A percentile compares a stretch with the other conserved stretches of the same genome.
phyloP scores from a whole-genome alignment of 2,888 invertebrate species.

The Campoplex nolae region DNA sequence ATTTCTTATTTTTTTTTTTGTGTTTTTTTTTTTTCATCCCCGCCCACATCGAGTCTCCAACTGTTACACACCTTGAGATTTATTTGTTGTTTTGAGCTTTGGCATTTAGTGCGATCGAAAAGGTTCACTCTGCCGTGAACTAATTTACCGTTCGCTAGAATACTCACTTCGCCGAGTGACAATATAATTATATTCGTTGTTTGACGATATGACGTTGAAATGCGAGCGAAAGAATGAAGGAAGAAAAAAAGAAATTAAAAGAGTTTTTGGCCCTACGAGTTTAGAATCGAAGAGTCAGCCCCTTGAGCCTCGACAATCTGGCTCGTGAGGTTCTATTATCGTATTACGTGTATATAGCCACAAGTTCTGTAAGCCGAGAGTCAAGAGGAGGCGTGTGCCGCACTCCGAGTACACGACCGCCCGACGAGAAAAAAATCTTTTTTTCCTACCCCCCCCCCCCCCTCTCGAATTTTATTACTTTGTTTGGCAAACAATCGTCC shows the following conservation, averaged over 20 bases:
- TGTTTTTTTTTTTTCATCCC: constrained; percentile 18
- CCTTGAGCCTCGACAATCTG: constrained; percentile 36
- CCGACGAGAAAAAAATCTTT: constrained; percentile 51
- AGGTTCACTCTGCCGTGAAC: constrained; percentile 72
- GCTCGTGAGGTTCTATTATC: constrained; percentile 52
- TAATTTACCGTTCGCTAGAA: constrained; percentile 70
- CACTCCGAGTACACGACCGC: constrained; percentile 67
- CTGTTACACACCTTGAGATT: constrained; percentile 39
- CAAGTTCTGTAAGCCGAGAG: constrained; percentile 29
- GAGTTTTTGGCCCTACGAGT: constrained; percentile 9
- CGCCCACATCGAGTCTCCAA: constrained; percentile 57
- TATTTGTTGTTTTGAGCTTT: constrained; percentile 10
- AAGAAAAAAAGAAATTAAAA: constrained; percentile 18
- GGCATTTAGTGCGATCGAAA: constrained; percentile 60
- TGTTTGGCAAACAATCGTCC: constrained; percentile 78
- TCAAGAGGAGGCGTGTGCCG: constrained; percentile 73
- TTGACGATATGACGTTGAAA: constrained; percentile 59
- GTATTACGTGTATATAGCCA: constrained; percentile 12
- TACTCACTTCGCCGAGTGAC: constrained; percentile 78
- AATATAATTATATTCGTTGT: constrained; percentile 77
- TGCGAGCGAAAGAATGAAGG: constrained; percentile 64
- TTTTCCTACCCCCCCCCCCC: neutral
- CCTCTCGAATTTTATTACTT: constrained; percentile 63
- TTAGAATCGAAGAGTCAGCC: constrained; percentile 18
- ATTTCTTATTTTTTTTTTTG: neutral